Evolutionary conservation across 2,797 vertebrate species (phyloP).

Genomic region (Pangasius mekongensis): DNA sequence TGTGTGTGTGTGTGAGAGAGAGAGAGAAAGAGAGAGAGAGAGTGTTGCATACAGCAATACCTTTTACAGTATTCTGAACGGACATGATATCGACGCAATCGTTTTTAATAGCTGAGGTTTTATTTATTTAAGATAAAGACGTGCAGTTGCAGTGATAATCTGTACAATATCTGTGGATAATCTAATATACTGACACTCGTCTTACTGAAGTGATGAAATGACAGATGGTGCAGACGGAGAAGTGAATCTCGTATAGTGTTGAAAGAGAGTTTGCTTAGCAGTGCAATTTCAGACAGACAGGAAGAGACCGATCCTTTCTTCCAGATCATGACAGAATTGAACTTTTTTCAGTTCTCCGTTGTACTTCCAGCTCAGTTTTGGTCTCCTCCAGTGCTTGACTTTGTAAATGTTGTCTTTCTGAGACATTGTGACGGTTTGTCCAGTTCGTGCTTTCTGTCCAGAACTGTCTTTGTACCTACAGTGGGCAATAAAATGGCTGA

Average conservation of each 20-base stretch:
- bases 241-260: neutral
- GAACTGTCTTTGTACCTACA: slow-evolving; percentile 36
- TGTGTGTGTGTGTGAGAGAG: neutral
- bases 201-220: neutral
- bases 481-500: slow-evolving; percentile 67
- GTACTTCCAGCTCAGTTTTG: neutral
- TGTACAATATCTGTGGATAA: neutral
- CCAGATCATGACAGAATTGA: slow-evolving; percentile 2
- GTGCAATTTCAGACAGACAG: neutral
- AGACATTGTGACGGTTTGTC: slow-evolving; percentile 29
- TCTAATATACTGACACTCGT: neutral
- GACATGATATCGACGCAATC: neutral
- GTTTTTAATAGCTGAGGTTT: slow-evolving; percentile 50
- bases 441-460: slow-evolving; percentile 48
- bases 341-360: neutral
- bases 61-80: slow-evolving; percentile 28
- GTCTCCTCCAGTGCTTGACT: neutral
- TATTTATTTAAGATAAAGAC: slow-evolving; percentile 41
- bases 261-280: neutral
- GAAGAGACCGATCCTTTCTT: neutral
- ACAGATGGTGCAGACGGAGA: neutral
- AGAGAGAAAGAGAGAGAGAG: no score
- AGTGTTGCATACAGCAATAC: slow-evolving; percentile 43
- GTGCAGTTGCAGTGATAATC: slow-evolving; percentile 6
- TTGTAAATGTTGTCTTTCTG: slow-evolving; percentile 12